These are phyloP conservation scores for Nematopogon swammerdamellus DNA, from an alignment of 2,888 invertebrate genomes.

Conservation along the genomic window DNA sequence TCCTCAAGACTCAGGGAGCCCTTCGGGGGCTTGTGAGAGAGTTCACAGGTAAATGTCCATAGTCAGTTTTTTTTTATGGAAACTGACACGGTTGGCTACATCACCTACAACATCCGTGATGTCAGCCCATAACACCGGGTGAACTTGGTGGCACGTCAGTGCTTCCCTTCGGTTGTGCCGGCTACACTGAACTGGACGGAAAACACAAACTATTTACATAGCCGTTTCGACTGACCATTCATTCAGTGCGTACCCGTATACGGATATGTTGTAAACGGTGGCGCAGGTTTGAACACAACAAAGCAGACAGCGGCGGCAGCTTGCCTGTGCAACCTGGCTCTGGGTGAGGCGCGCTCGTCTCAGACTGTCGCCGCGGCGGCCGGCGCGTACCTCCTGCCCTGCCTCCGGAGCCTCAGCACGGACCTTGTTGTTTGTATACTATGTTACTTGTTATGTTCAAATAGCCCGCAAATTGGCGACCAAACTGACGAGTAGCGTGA, in stretches of 20 bases:
- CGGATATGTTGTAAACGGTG: too few relatives aligned
- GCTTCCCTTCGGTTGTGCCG: too few relatives aligned
- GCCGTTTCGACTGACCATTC: too few relatives aligned
- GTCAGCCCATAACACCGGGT: too few relatives aligned
- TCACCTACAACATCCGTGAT: too few relatives aligned
- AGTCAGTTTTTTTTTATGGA: too few relatives aligned
- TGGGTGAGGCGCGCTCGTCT: slow-evolving; percentile 42
- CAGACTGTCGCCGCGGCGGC: slow-evolving; percentile 35
- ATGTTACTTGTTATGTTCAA: slow-evolving; percentile 9
- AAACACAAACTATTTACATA: too few relatives aligned
- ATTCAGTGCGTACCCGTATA: slow-evolving; percentile 3
- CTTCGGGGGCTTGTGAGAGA: slow-evolving; percentile 49
- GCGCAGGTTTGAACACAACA: slow-evolving; percentile 40
- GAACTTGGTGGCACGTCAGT: too few relatives aligned
- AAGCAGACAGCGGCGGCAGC: slow-evolving; percentile 47
- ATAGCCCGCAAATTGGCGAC: slow-evolving; percentile 22
- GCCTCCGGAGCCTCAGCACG: slow-evolving; percentile 24
- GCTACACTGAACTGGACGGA: too few relatives aligned
- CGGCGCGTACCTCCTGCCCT: slow-evolving; percentile 42
- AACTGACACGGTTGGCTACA: too few relatives aligned
- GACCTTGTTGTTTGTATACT: slow-evolving; percentile 12
- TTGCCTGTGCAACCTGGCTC: slow-evolving; percentile 54
- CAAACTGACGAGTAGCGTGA: slow-evolving; percentile 27
- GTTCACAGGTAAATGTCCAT: slow-evolving; percentile 38
- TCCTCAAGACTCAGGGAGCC: slow-evolving; percentile 33